Evolutionary conservation across 2,113 vertebrate species (phyloP).

Genomic region (Stomatorhinus ivindoensis): DNA sequence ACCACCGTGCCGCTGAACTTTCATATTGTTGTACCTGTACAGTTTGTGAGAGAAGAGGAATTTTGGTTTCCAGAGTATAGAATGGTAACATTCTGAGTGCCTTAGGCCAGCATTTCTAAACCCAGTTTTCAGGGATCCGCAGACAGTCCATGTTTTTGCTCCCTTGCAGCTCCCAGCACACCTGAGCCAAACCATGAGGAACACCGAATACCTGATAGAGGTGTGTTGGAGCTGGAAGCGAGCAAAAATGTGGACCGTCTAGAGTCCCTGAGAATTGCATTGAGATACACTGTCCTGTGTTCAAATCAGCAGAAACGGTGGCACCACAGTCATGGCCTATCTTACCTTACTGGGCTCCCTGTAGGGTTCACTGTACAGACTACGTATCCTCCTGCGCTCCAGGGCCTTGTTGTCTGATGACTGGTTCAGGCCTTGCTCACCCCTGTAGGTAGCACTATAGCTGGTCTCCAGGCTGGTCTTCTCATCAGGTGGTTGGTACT

Average conservation of each 20-base stretch:
- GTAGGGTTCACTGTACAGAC: constrained; percentile 85
- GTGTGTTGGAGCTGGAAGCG: neutral
- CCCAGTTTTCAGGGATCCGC: neutral
- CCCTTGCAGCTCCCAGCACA: neutral
- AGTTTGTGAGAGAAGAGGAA: neutral
- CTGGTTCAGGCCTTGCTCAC: constrained; percentile 60
- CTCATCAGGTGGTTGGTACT: constrained; percentile 80
- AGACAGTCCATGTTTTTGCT: neutral
- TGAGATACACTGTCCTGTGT: neutral
- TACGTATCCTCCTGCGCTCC: constrained; percentile 90
- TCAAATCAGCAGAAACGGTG: neutral
- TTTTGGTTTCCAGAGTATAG: neutral
- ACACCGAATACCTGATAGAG: neutral
- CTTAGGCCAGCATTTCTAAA: neutral
- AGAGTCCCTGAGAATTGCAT: neutral
- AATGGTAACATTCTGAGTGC: neutral
- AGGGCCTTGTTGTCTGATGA: constrained; percentile 71
- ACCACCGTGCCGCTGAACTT: neutral
- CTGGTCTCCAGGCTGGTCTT: constrained; percentile 83
- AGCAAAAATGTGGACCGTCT: neutral
- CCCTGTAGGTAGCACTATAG: constrained; percentile 85
- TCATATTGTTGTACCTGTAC: neutral
- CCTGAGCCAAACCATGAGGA: neutral
- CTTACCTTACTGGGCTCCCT: constrained; percentile 79
- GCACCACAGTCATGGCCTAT: neutral